phyloP scores from a whole-genome alignment of 2,888 invertebrate species.

The Drosophila neotestacea region DNA sequence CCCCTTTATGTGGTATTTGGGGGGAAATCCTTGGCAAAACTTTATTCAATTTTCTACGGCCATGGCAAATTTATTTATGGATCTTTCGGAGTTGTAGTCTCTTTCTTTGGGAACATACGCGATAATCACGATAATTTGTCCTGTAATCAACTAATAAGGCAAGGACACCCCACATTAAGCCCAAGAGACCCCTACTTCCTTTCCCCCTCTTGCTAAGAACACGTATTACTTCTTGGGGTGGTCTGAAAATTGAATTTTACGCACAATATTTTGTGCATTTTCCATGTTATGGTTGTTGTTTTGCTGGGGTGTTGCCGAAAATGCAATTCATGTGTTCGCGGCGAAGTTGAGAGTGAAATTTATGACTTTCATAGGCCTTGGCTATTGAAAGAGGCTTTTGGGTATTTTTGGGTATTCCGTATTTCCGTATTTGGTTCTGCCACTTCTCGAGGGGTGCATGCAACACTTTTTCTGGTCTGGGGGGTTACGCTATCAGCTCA shows the following conservation, averaged over 20 bases:
- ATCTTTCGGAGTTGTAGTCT: slow-evolving; percentile 28
- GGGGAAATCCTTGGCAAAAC: slow-evolving; percentile 16
- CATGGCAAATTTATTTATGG: slow-evolving; percentile 66
- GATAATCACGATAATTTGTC: slow-evolving; percentile 86
- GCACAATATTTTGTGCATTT: slow-evolving; percentile 83
- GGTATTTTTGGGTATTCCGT: slow-evolving; percentile 11
- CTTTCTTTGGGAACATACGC: slow-evolving; percentile 66
- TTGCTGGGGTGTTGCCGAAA: slow-evolving; percentile 63
- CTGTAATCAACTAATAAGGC: slow-evolving; percentile 86
- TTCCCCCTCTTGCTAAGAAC: not conserved
- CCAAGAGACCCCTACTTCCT: slow-evolving; percentile 22
- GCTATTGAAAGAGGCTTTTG: slow-evolving; percentile 46
- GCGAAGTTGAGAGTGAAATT: slow-evolving; percentile 64
- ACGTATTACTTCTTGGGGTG: slow-evolving; percentile 46
- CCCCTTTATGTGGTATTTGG: slow-evolving; percentile 63
- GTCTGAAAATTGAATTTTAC: slow-evolving; percentile 83
- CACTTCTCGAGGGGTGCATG: slow-evolving; percentile 38
- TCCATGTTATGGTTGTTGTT: slow-evolving; percentile 58
- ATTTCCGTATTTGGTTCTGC: slow-evolving; percentile 19
- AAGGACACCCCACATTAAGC: slow-evolving; percentile 54
- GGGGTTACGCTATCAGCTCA: slow-evolving; percentile 73
- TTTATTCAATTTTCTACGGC: slow-evolving; percentile 56
- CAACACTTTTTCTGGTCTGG: slow-evolving; percentile 33
- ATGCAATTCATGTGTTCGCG: slow-evolving; percentile 78
- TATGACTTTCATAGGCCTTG: slow-evolving; percentile 63